phyloP scores from a whole-genome alignment of 2,797 vertebrate genomes.

The Mionectes olivaceus region DNA sequence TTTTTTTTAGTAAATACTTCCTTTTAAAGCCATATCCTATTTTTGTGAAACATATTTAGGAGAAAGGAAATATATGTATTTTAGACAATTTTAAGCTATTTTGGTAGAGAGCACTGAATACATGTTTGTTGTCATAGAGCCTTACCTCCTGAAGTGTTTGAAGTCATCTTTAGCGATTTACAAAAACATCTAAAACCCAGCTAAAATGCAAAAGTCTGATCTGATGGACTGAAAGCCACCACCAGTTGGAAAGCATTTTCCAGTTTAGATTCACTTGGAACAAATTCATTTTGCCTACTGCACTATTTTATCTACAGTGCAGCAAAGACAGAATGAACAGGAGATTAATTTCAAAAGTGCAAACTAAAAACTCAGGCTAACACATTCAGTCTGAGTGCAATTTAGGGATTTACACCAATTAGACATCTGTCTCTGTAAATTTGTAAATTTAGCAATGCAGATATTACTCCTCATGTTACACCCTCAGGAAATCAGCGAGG shows the following conservation, averaged over 20 bases:
- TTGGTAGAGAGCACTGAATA: neutral
- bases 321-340: neutral
- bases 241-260: neutral
- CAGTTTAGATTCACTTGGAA: neutral
- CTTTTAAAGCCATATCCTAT: neutral
- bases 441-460: neutral
- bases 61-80: neutral
- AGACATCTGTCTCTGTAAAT: neutral
- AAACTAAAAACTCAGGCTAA: neutral
- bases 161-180: neutral
- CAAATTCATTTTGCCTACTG: neutral
- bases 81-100: neutral
- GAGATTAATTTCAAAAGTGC: neutral
- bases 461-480: neutral
- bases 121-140: neutral
- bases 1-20: neutral
- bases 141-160: neutral
- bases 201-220: neutral
- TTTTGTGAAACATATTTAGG: neutral
- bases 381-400: neutral
- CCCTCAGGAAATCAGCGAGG: neutral
- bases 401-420: neutral
- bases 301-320: neutral
- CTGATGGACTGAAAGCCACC: neutral
- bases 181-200: neutral